Conservation (phyloP, 53 echinoderm and acorn worm genomes). For the Temnopleurus reevesii region DNA sequence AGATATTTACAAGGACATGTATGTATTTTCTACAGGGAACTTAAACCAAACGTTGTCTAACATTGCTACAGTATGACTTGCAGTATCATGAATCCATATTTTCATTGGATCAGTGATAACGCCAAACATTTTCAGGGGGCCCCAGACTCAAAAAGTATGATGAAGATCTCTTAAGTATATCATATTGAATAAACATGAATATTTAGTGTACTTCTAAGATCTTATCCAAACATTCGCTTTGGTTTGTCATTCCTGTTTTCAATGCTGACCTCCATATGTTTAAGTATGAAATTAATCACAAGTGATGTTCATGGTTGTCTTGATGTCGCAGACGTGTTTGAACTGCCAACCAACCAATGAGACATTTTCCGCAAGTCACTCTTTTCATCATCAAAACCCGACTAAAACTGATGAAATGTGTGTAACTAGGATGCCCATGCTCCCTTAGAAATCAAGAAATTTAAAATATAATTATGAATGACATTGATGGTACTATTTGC, state of each 20-base stretch:
- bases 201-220: not conserved
- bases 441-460: too few species aligned
- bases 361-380: not conserved
- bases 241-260: not conserved
- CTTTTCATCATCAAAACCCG: not conserved
- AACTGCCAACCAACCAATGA: not conserved
- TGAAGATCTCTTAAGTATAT: not conserved
- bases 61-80: not conserved
- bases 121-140: conserved; percentile 6
- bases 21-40: too few species aligned
- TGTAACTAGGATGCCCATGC: too few species aligned
- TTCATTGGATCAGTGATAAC: conserved; percentile 31
- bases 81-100: not conserved
- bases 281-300: not conserved
- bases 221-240: not conserved
- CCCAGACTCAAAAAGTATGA: not conserved
- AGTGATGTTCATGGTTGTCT: not conserved
- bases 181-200: not conserved
- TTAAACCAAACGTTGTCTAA: too few species aligned
- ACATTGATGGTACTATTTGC: too few species aligned
- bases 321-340: not conserved
- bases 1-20: too few species aligned
- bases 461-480: too few species aligned
- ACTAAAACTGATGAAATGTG: too few species aligned
- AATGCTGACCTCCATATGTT: not conserved